These are phyloP conservation scores for Drosophila austrosaltans DNA, from an alignment of 2,888 invertebrate species.

Conservation along the genomic window DNA sequence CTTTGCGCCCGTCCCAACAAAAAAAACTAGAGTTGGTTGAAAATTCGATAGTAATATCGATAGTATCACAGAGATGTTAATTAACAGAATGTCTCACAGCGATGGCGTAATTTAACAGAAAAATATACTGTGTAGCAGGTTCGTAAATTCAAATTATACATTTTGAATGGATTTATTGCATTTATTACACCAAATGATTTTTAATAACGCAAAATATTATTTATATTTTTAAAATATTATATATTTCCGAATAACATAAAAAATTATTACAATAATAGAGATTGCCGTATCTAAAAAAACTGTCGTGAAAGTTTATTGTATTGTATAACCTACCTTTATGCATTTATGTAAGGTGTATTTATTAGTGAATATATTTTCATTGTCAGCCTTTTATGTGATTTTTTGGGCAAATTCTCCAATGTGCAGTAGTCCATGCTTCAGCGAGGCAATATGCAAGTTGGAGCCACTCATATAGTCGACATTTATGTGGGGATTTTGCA, in stretches of 20 bases:
- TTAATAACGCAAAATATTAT: too few relatives aligned
- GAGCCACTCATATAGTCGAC: conserved; percentile 84
- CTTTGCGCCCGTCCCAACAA: conserved; percentile 16
- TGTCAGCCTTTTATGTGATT: background rate
- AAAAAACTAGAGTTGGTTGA: background rate
- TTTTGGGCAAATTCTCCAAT: conserved; percentile 75
- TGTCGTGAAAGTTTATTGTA: background rate
- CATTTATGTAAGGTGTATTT: background rate
- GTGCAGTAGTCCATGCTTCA: conserved; percentile 78
- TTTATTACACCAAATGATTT: too few relatives aligned
- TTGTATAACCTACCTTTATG: too few relatives aligned
- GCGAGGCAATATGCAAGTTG: conserved; percentile 84
- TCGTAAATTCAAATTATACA: too few relatives aligned
- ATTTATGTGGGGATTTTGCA: conserved; percentile 85
- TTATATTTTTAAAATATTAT: too few relatives aligned
- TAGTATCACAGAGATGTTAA: background rate
- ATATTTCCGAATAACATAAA: too few relatives aligned
- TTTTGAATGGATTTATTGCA: too few relatives aligned
- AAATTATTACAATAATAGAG: too few relatives aligned
- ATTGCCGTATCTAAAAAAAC: background rate
- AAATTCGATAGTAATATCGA: background rate
- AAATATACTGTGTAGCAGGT: too few relatives aligned
- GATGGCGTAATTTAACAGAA: too few relatives aligned
- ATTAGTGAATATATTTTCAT: background rate
- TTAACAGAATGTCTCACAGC: too few relatives aligned